Percentiles rank a stretch among this genome's conserved stretches.
These are phyloP conservation scores for Oxystoma pomonae DNA, from an alignment of 2,888 invertebrate genomes.

Conservation along the genomic window DNA sequence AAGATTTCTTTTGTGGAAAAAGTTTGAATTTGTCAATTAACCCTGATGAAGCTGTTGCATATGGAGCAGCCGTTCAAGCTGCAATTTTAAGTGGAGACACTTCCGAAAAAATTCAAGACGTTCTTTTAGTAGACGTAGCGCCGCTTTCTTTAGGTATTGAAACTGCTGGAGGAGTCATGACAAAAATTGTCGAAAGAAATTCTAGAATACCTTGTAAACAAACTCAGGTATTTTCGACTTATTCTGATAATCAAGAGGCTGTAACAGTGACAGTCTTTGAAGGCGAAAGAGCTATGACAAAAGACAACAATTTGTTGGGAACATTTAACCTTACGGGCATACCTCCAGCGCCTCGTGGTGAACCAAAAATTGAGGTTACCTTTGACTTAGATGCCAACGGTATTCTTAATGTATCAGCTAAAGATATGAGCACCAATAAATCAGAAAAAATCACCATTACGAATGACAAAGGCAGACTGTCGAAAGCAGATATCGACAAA, in stretches of 20 bases:
- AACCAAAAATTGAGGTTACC: slow-evolving; percentile 72
- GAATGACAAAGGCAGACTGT: slow-evolving; percentile 81
- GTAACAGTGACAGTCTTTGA: slow-evolving; percentile 85
- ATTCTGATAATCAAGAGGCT: slow-evolving; percentile 87
- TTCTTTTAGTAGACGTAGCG: slow-evolving; percentile 77
- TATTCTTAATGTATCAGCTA: slow-evolving; percentile 75
- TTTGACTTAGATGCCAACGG: slow-evolving; percentile 90
- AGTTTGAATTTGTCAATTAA: slow-evolving; percentile 87
- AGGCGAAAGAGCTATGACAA: slow-evolving; percentile 87
- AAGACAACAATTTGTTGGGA: slow-evolving; percentile 81
- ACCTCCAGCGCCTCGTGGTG: slow-evolving; percentile 79
- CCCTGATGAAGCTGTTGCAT: slow-evolving; percentile 90
- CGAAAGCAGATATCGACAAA: slow-evolving; percentile 81
- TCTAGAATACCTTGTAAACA: slow-evolving; percentile 77
- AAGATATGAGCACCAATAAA: slow-evolving; percentile 75
- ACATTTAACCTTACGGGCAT: slow-evolving; percentile 80
- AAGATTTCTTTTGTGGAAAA: slow-evolving; percentile 77
- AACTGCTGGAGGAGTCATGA: slow-evolving; percentile 82
- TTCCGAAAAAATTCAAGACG: slow-evolving; percentile 72
- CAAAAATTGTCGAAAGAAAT: slow-evolving; percentile 79
- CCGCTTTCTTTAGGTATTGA: slow-evolving; percentile 77
- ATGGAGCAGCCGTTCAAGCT: slow-evolving; percentile 91
- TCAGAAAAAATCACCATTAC: slow-evolving; percentile 80
- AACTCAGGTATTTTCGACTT: slow-evolving; percentile 80
- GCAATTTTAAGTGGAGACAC: slow-evolving; percentile 76